phyloP scores from a whole-genome alignment of 2,888 invertebrate species.

The Callyntrura sp. region DNA sequence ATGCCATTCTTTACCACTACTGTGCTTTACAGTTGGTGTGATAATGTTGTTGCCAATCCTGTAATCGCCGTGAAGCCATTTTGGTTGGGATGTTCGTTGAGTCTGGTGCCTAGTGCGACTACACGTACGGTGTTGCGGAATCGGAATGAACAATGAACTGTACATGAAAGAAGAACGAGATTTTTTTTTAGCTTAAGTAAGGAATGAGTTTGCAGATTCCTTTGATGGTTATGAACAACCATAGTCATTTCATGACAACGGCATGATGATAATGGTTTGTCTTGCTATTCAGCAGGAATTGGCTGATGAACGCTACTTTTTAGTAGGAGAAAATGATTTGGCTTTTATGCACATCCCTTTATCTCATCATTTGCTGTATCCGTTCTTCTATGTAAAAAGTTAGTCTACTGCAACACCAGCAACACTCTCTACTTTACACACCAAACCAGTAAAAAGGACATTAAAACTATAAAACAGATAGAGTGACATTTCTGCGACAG shows the following conservation, averaged over 20 bases:
- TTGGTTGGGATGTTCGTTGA: background rate
- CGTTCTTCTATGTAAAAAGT: background rate
- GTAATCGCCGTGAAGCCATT: constrained; percentile 24
- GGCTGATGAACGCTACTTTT: constrained; percentile 14
- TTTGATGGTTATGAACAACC: constrained; percentile 46
- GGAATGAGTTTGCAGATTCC: constrained; percentile 66
- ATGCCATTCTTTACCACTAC: too few species aligned
- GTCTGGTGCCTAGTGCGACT: background rate
- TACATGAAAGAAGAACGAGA: constrained; percentile 24
- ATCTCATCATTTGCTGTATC: too few species aligned
- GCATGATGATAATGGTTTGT: constrained; percentile 48
- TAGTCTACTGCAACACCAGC: background rate
- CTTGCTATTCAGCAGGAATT: constrained; percentile 31
- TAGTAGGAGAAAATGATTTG: background rate
- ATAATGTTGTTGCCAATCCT: constrained; percentile 52
- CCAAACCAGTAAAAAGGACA: constrained; percentile 9
- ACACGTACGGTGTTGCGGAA: constrained; percentile 16
- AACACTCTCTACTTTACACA: background rate
- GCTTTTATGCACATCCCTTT: background rate
- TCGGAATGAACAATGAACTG: constrained; percentile 67
- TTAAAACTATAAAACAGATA: background rate
- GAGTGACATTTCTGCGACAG: constrained; percentile 57
- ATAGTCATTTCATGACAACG: constrained; percentile 60
- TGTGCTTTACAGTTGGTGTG: background rate
- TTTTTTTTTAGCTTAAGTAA: constrained; percentile 44